Evolutionary conservation across 2,888 invertebrate species (phyloP).

Genomic region (Parthenolecanium corni): DNA sequence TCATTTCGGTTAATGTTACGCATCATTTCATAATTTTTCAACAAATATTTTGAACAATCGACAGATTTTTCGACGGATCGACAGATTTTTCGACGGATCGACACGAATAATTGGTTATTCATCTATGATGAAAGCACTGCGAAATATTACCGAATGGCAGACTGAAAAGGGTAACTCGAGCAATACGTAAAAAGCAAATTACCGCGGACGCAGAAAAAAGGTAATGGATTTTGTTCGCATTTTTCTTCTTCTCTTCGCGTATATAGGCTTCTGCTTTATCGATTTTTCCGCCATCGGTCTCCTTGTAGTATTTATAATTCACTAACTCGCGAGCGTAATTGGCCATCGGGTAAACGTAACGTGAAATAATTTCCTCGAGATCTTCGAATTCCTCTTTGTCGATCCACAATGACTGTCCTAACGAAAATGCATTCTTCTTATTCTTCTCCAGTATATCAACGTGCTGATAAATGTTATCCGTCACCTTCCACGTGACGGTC

Average conservation of each 20-base stretch:
- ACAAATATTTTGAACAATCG: too few relatives aligned
- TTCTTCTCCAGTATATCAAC: conserved; percentile 92
- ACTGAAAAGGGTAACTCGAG: too few relatives aligned
- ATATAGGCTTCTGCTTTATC: conserved; percentile 80
- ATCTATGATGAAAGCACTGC: too few relatives aligned
- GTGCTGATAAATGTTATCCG: conserved; percentile 87
- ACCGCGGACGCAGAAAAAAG: conserved; percentile 67
- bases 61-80: too few relatives aligned
- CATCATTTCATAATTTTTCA: too few relatives aligned
- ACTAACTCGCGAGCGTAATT: conserved; percentile 80
- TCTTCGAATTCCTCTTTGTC: conserved; percentile 92
- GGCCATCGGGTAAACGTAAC: conserved; percentile 94
- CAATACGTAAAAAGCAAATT: too few relatives aligned
- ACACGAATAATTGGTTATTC: too few relatives aligned
- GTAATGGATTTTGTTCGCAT: conserved; percentile 79
- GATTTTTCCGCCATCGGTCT: conserved; percentile 62
- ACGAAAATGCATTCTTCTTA: conserved; percentile 89
- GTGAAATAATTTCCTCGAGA: conserved; percentile 95
- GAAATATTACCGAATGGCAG: too few relatives aligned
- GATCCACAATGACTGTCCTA: conserved; percentile 80
- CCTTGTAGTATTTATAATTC: conserved; percentile 79
- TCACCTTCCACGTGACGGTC: conserved; percentile 97
- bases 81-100: too few relatives aligned
- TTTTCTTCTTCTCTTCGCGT: conserved; percentile 78
- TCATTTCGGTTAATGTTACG: too few relatives aligned